Percentiles rank a stretch among this genome's conserved stretches.
Conservation (phyloP, 2,888 invertebrate genomes). For the Pharmacophagus antenor region DNA sequence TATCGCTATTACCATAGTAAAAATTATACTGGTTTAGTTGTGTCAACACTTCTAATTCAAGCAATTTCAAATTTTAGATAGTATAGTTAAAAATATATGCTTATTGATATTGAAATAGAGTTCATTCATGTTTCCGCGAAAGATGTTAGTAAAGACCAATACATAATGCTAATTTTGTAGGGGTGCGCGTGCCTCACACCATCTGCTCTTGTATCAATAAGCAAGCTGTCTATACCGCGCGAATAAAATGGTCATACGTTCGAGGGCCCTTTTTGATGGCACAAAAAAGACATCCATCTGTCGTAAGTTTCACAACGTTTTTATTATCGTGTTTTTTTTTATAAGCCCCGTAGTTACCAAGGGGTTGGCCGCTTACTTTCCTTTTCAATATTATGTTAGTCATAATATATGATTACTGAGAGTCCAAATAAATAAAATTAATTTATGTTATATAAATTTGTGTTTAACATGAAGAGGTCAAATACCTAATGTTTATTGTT, state of each 20-base stretch:
- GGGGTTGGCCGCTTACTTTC: neutral
- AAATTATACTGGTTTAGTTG: no score
- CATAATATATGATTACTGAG: no score
- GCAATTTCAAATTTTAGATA: no score
- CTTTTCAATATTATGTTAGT: neutral
- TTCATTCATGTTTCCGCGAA: neutral
- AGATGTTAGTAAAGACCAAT: constrained; percentile 10
- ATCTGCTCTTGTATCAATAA: constrained; percentile 23
- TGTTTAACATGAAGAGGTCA: no score
- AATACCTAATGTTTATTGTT: no score
- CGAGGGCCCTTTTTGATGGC: constrained; percentile 22
- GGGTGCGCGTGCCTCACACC: constrained; percentile 17
- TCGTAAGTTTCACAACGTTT: constrained; percentile 31
- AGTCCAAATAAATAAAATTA: no score
- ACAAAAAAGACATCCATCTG: constrained; percentile 29
- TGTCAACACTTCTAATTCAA: no score
- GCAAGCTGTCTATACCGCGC: constrained; percentile 25
- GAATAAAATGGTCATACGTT: constrained; percentile 27
- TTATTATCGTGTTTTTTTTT: constrained; percentile 35
- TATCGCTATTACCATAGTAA: no score
- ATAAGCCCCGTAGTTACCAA: neutral
- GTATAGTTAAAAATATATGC: no score
- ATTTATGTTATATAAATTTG: no score
- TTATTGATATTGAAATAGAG: no score
- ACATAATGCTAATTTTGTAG: constrained; percentile 23